phyloP scores from a whole-genome alignment of 2,113 vertebrate genomes.

The Seriola quinqueradiata region DNA sequence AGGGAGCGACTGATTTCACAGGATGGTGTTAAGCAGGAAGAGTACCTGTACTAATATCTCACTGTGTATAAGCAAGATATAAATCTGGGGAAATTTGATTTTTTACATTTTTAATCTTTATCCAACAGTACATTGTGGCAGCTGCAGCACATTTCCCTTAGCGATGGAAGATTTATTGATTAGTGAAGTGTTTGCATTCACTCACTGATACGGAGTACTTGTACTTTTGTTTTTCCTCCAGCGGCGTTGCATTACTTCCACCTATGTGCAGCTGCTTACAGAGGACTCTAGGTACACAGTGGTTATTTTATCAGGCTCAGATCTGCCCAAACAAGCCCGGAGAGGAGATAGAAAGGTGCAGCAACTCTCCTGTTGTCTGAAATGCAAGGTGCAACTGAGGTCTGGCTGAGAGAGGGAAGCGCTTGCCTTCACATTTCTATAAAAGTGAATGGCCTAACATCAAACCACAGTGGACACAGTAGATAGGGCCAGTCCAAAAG shows the following conservation, averaged over 20 bases:
- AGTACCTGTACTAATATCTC: conserved; percentile 36
- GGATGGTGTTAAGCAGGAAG: conserved; percentile 43
- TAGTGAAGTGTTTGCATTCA: conserved; percentile 54
- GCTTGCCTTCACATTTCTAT: conserved; percentile 11
- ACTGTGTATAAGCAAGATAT: conserved; percentile 18
- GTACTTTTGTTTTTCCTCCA: conserved; percentile 40
- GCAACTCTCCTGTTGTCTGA: conserved; percentile 39
- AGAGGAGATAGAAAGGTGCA: conserved; percentile 30
- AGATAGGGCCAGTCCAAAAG: background rate
- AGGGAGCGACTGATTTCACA: conserved; percentile 40
- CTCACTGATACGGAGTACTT: conserved; percentile 13
- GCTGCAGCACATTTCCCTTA: conserved; percentile 47
- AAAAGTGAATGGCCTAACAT: conserved; percentile 23
- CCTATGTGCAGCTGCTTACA: conserved; percentile 33
- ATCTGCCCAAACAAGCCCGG: conserved; percentile 61
- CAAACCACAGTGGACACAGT: conserved; percentile 6
- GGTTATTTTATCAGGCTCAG: conserved; percentile 56
- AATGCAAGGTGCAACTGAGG: conserved; percentile 29
- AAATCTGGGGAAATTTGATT: conserved; percentile 29
- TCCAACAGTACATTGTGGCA: conserved; percentile 46
- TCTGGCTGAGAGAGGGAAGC: conserved; percentile 22
- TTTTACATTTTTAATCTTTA: conserved; percentile 32
- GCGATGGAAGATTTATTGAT: conserved; percentile 59
- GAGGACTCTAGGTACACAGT: conserved; percentile 32
- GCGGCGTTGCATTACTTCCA: conserved; percentile 27